Evolutionary conservation across 2,113 vertebrate species (phyloP), one percentile per base, ranked within the genome.

Genomic region (Plectropomus leopardus): DNA sequence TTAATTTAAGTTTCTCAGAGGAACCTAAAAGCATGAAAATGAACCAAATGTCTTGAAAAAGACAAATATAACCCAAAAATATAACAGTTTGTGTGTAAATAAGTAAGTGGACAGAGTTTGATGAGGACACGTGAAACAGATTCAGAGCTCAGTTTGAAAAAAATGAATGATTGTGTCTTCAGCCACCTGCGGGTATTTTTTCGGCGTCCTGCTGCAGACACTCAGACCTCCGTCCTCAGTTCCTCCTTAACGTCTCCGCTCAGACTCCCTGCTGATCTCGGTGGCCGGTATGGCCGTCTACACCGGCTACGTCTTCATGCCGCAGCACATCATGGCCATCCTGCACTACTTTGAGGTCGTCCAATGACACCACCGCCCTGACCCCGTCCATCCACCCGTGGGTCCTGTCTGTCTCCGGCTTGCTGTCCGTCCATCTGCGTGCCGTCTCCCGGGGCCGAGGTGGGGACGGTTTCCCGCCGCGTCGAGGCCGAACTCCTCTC

Each of bases 301-400:
- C 94, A 99, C 98, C 0, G 97, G 97, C 19, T 99, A 98, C 3
- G 96, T 99, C 84, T 99, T 99, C 93, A 99, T 99, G 97, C 98
- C 98, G 40, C 97, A 99, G 94, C 98, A 99, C 95, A 98, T 99
- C 94, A 98, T 99, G 97, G 98, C 98, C 0, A 99, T 99, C 88
- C 84, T 99, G 86, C 97, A 98, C 94, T 99, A 99, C 94, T 99
- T 99, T 45, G 97, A 99, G 90, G 94, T 99, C 34, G 94, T 99
- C 78, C 96, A 97, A 13, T 99, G 96, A 98, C 83, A 13, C 66
- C 0, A 76, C 50, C 86, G 13, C 47, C 1, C 65, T 0, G 1
- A 34, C 45, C 4, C 44, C n/a, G 14, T 23, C 59, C 28, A 3
- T 23, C 71, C 32, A 2, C 45, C 34, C n/a, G 34, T 47, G 21